Evolutionary conservation across 2,797 vertebrate species (phyloP).

Genomic region (Onychomys arenicola): DNA sequence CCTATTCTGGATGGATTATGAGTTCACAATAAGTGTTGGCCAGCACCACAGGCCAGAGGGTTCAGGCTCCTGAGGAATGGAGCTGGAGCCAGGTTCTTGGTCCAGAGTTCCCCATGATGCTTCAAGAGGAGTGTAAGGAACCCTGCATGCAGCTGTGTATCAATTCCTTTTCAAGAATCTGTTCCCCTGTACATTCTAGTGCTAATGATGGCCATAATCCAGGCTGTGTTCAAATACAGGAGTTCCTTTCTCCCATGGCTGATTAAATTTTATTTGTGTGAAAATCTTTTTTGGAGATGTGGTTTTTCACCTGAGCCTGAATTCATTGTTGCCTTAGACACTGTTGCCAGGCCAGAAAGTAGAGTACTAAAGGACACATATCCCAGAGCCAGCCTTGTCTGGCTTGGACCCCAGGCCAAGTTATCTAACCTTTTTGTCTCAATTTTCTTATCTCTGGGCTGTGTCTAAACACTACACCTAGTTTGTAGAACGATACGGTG

Average conservation of each 20-base stretch:
- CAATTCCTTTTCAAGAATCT: not conserved
- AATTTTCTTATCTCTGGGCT: not conserved
- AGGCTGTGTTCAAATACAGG: not conserved
- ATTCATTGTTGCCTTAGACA: not conserved
- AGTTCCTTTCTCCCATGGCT: not conserved
- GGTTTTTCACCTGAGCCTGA: not conserved
- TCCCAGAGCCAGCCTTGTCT: not conserved
- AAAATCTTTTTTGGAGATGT: not conserved
- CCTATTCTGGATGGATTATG: not conserved
- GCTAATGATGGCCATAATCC: not conserved
- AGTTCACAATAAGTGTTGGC: not conserved
- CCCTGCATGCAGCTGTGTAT: not conserved
- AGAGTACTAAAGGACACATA: accelerated
- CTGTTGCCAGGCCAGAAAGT: not conserved
- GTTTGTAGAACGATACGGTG: accelerated
- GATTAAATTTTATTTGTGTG: not conserved
- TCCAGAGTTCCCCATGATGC: not conserved
- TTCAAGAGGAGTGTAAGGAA: not conserved
- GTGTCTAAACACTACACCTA: not conserved
- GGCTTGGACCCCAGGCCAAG: not conserved
- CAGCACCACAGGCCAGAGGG: not conserved
- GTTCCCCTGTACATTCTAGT: not conserved
- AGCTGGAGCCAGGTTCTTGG: not conserved
- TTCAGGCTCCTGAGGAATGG: not conserved
- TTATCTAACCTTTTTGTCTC: not conserved